Percentiles rank a stretch among this genome's conserved stretches.
Evolutionary conservation across 2,797 vertebrate genomes (phyloP).

Genomic region (Eulemur albifrons): DNA sequence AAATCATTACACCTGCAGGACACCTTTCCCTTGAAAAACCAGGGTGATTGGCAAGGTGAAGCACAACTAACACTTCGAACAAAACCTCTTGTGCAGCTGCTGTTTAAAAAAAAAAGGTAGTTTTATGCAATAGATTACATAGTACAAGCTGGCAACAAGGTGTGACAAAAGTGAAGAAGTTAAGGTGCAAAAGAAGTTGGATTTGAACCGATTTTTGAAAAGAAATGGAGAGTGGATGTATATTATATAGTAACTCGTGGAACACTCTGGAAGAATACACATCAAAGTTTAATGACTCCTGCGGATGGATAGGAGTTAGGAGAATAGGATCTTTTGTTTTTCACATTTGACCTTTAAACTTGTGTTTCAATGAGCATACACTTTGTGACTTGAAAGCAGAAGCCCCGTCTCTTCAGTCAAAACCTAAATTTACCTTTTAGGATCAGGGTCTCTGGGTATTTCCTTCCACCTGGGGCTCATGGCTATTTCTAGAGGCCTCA

Average conservation of each 20-base stretch:
- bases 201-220: not conserved
- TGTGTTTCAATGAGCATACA: accelerated
- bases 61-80: not conserved
- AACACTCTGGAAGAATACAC: not conserved
- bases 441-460: not conserved
- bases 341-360: not conserved
- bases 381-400: not conserved
- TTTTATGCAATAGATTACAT: not conserved
- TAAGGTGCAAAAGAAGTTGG: not conserved
- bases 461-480: not conserved
- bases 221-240: not conserved
- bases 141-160: not conserved
- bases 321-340: not conserved
- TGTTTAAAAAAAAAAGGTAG: not conserved
- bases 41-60: not conserved
- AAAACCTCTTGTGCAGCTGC: not conserved
- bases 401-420: not conserved
- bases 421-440: not conserved
- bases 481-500: not conserved
- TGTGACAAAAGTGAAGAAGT: too few relatives aligned
- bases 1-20: too few relatives aligned
- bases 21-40: not conserved
- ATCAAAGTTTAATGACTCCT: not conserved
- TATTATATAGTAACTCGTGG: accelerated
- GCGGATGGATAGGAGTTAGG: not conserved